Evolutionary conservation across 2,113 vertebrate genomes (phyloP), one percentile per base, ranked within the genome.

Genomic region (Hippocampus guttulatus): DNA sequence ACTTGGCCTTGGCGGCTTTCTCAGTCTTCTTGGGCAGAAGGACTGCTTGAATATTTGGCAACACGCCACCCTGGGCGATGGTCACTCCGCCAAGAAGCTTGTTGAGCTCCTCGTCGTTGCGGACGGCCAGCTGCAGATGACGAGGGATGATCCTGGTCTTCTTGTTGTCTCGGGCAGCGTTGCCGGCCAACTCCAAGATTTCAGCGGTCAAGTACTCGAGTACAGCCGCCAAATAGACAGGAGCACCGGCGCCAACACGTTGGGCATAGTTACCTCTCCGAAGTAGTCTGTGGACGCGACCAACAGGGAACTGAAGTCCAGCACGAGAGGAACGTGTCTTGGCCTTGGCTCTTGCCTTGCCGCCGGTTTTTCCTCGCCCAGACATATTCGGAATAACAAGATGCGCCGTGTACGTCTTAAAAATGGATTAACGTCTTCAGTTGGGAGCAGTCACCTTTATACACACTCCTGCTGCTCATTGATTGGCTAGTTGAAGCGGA

Each of bases 1-100:
- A 63, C 33, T 63, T 63, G 3, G 79, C 67, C 75, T 80, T 85
- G 69, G 77, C 71, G 60, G 81, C 75, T 47, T 85, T 85, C 33
- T 63, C 61, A 2, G 61, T 41, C 16, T 63, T 63, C 61, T 63
- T 63, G 0, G 61, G 61, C 33, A 63, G 15, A 2, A 63, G 27
- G 5, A 63, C 61, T 0, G 61, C 61, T 20, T 63, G 61, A 0
- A 63, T 63, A 18, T 63, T 63, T 1, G 61, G 61, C 20, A 63
- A 21, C 5, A 63, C 61, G 1, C 61, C 61, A 16, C 61, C 61
- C 61, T 63, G 61, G 0, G 61, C 61, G 8, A 63, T 63, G 8
- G 61, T 63, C 0, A 63, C 61, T 3, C 61, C 33, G 3, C 61
- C 61, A 1, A 63, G 9, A 0, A 63, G 61, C 6, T 63, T 63